Percentiles rank a stretch among this genome's conserved stretches.
Evolutionary conservation across 2,888 invertebrate species (phyloP).

Genomic region (Acanthosepion esculentum): DNA sequence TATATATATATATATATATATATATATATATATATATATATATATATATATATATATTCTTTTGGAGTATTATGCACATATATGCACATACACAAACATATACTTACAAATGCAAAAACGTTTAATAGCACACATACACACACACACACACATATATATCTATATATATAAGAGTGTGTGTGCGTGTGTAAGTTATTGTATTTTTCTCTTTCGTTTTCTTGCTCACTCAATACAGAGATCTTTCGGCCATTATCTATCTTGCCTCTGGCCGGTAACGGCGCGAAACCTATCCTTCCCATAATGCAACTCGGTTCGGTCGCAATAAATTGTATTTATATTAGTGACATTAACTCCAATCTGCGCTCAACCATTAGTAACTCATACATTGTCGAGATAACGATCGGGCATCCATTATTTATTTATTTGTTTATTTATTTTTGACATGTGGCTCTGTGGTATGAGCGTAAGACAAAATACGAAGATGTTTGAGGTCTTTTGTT

Average conservation of each 20-base stretch:
- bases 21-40: too few relatives aligned
- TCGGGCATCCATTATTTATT: not conserved
- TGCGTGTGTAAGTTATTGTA: too few relatives aligned
- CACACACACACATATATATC: too few relatives aligned
- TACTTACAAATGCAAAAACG: not conserved
- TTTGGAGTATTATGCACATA: not conserved
- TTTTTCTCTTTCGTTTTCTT: not conserved
- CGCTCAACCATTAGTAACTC: not conserved
- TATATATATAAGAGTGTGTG: too few relatives aligned
- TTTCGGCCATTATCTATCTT: not conserved
- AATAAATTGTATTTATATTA: constrained; percentile 9
- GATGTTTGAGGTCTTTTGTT: not conserved
- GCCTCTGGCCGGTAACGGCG: not conserved
- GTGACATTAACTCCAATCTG: constrained; percentile 1
- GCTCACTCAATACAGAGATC: not conserved
- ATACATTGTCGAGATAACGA: not conserved
- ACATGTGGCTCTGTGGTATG: not conserved
- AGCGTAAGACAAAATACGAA: not conserved
- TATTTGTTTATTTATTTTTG: not conserved
- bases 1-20: too few relatives aligned
- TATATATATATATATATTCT: too few relatives aligned
- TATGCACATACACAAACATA: not conserved
- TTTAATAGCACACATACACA: not conserved
- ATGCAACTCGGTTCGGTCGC: not conserved
- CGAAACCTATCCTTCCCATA: not conserved